These are phyloP conservation scores for Hedychridium roseum DNA, from an alignment of 2,888 invertebrate species.

Conservation along the genomic window DNA sequence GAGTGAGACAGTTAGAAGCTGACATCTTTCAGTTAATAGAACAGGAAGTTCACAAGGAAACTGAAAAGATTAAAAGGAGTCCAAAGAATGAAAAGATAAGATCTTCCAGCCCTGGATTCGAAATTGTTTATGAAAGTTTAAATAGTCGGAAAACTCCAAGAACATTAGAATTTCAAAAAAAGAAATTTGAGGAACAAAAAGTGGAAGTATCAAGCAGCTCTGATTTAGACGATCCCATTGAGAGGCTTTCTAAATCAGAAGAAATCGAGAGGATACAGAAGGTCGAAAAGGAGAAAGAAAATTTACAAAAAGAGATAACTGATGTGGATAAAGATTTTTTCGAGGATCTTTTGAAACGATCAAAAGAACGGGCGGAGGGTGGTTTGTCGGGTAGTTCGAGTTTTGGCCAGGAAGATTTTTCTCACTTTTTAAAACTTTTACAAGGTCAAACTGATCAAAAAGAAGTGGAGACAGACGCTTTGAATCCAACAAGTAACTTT, in stretches of 20 bases:
- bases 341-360: slow-evolving; percentile 49
- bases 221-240: slow-evolving; percentile 58
- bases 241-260: slow-evolving; percentile 53
- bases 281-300: slow-evolving; percentile 47
- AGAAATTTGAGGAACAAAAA: slow-evolving; percentile 55
- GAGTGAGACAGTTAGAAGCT: slow-evolving; percentile 50
- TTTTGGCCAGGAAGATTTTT: slow-evolving; percentile 59
- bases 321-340: slow-evolving; percentile 61
- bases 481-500: slow-evolving; percentile 33
- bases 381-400: slow-evolving; percentile 56
- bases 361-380: slow-evolving; percentile 51
- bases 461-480: slow-evolving; percentile 24
- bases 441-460: slow-evolving; percentile 48
- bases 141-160: slow-evolving; percentile 41
- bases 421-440: slow-evolving; percentile 54
- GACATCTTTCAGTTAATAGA: slow-evolving; percentile 58
- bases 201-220: slow-evolving; percentile 56
- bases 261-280: slow-evolving; percentile 42
- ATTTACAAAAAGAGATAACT: slow-evolving; percentile 55
- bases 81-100: slow-evolving; percentile 45
- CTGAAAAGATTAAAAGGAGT: slow-evolving; percentile 49
- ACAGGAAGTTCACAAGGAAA: slow-evolving; percentile 51
- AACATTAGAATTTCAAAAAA: slow-evolving; percentile 49
- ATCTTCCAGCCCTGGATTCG: slow-evolving; percentile 42
- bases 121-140: slow-evolving; percentile 45